These are phyloP conservation scores for Hyalella azteca DNA, from an alignment of 2,888 invertebrate genomes.

Conservation along the genomic window DNA sequence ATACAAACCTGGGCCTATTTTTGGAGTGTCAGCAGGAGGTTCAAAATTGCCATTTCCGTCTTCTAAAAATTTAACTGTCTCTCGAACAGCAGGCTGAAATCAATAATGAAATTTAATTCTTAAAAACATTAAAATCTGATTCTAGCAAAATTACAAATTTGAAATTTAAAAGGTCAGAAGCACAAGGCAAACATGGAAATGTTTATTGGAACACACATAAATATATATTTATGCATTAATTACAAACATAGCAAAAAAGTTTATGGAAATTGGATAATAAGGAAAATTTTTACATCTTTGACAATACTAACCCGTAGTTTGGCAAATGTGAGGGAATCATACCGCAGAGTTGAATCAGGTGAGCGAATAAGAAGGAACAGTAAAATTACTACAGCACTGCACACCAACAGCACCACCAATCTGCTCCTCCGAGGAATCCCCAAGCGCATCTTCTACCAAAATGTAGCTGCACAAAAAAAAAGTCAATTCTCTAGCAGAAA, in stretches of 20 bases:
- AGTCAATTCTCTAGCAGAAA: too few species aligned
- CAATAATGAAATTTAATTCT: not conserved
- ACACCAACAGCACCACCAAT: not conserved
- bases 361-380: constrained; percentile 2
- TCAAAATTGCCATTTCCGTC: constrained; percentile 77
- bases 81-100: constrained; percentile 14
- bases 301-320: not conserved
- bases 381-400: constrained; percentile 6
- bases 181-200: not conserved
- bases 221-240: not conserved
- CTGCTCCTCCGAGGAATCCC: constrained; percentile 1
- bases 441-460: not conserved
- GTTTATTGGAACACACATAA: not conserved
- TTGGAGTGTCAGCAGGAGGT: constrained; percentile 69
- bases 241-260: not conserved
- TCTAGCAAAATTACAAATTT: not conserved
- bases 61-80: constrained; percentile 12
- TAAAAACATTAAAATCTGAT: not conserved
- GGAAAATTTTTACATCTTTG: not conserved
- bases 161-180: not conserved
- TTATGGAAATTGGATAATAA: not conserved
- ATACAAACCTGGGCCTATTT: constrained; percentile 61
- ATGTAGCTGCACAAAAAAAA: too few species aligned
- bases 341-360: constrained; percentile 23
- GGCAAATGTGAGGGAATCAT: not conserved